Evolutionary conservation across 1,140 invertebrate species (phyloP).

Genomic region (Papilio machaon): DNA sequence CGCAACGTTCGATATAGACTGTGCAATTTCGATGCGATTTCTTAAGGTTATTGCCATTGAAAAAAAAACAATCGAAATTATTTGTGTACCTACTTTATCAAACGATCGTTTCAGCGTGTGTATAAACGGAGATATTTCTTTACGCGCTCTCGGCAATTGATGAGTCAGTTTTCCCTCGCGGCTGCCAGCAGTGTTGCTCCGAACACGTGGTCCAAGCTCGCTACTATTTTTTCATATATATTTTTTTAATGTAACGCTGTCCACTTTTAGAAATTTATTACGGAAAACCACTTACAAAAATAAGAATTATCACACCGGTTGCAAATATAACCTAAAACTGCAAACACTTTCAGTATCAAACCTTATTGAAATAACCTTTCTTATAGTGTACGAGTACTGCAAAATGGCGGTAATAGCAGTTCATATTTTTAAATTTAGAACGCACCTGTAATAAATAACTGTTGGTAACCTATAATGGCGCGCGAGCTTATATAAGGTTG

Average conservation of each 20-base stretch:
- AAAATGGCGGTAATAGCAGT: conserved; percentile 34
- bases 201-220: conserved; percentile 31
- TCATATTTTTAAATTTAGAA: conserved; percentile 37
- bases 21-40: neutral
- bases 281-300: conserved; percentile 7
- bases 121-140: conserved; percentile 33
- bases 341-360: neutral
- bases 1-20: neutral
- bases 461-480: conserved; percentile 35
- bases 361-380: conserved; percentile 13
- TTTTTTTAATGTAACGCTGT: conserved; percentile 16
- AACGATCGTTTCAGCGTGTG: neutral
- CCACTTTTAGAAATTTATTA: conserved; percentile 10
- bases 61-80: conserved; percentile 13
- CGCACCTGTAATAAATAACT: conserved; percentile 38
- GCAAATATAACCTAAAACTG: neutral
- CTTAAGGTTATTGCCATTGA: conserved; percentile 25
- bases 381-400: neutral
- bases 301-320: neutral
- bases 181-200: conserved; percentile 11
- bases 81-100: conserved; percentile 3
- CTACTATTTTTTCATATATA: conserved; percentile 35
- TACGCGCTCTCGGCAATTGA: conserved; percentile 13
- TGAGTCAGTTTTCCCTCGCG: conserved; percentile 25
- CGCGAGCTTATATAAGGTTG: conserved; percentile 26